Base-by-base conservation (phyloP, 2,888 invertebrate species). In the Zaprionus bogoriensis region DNA sequence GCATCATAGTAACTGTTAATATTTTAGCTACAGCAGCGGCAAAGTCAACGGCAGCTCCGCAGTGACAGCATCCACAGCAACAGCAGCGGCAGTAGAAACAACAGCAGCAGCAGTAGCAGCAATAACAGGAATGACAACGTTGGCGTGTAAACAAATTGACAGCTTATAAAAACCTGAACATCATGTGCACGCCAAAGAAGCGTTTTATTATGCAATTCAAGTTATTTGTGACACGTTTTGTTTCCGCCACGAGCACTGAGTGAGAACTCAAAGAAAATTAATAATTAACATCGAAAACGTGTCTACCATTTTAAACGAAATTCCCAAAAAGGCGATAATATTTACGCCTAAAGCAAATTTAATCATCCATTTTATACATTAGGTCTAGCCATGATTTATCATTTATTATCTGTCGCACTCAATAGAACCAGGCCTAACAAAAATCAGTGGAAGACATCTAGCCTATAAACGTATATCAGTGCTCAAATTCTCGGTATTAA, bases 141-240 rank as follows among this genome's bases (percentile, higher is more conserved):
- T 55, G 70, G 69, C 66, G 77, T 74, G 80, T 80, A 80, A 81
- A 82, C 81, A 87, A 87, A 87, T 88, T 88, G 88, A 87, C 87
- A 88, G 88, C 86, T 88, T 87, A 88, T 88, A 88, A 86, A 83
- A 87, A 80, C 82, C 80, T 77, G 78, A 73, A 79, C 77, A 74
- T 77, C 79, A 79, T 82, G 79, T 69, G 75, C 68, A 66, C 64
- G 47, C 48, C 54, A 44, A 52, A 63, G 48, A 77, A 80, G 58
- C 79, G 70, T 79, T 81, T 83, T 83, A 81, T 82, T 83, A 81
- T 81, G 82, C 81, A 73, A 79, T 83, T 73, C 74, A 77, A 80
- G 82, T 77, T 81, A 80, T 79, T 70, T 74, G 68, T 54, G 73
- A 64, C 63, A 70, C 73, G 59, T 64, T 62, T 14, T 36, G 14